Evolutionary conservation across 2,888 invertebrate genomes (phyloP).

Genomic region (Ischnura elegans): DNA sequence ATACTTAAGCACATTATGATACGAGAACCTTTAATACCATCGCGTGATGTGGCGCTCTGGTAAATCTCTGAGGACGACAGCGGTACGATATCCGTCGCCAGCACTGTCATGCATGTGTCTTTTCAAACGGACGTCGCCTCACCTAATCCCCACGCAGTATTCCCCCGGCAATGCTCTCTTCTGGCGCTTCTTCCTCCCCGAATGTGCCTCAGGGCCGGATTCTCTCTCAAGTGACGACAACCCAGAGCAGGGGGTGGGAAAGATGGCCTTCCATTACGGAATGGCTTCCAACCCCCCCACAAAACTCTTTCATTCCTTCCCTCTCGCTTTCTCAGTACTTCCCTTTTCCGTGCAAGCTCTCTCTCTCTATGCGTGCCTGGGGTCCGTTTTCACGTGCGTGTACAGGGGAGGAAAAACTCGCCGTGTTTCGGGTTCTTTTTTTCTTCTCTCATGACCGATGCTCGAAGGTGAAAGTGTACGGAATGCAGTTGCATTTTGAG

Average conservation of each 20-base stretch:
- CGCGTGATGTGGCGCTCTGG: background rate
- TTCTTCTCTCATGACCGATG: background rate
- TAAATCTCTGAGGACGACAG: too few species aligned
- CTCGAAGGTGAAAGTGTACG: too few species aligned
- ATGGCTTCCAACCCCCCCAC: background rate
- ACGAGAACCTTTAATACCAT: too few species aligned
- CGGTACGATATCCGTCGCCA: background rate
- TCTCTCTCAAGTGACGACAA: background rate
- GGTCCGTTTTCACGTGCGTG: background rate
- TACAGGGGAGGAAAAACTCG: background rate
- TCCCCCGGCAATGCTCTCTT: background rate
- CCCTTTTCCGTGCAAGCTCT: background rate
- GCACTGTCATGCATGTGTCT: too few species aligned
- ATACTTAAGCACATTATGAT: too few species aligned
- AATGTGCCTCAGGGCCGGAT: background rate
- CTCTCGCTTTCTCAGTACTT: background rate
- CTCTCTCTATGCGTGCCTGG: background rate
- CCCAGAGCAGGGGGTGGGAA: background rate
- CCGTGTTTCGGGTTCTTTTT: background rate
- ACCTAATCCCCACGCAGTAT: background rate
- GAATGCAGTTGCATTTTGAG: too few species aligned
- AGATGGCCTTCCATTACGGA: slow-evolving; percentile 32
- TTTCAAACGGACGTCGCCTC: background rate
- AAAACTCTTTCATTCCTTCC: background rate
- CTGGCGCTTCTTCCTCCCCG: background rate